Base-by-base conservation (phyloP, 2,888 invertebrate species). In the Beris morrisii region DNA sequence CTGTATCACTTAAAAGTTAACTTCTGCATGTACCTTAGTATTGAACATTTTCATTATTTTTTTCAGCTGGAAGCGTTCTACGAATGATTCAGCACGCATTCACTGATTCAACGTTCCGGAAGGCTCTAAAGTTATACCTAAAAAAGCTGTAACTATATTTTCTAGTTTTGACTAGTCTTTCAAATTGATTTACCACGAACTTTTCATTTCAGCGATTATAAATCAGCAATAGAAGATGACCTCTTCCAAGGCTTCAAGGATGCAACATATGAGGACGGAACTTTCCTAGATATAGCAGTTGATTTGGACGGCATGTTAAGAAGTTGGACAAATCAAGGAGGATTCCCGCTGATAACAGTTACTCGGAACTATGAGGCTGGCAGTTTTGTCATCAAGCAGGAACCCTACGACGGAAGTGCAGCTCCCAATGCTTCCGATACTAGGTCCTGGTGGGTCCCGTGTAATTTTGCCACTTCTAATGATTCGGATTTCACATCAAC, bases 61-160 rank as follows among this genome's bases (percentile, higher is more conserved):
- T 78, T 76, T 0, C 74, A 84, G 84, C 83, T 70, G 83, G 83
- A 1, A 83, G 85, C 64, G 83, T 87, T 4, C 81, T 87, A 55
- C 82, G 92, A 13, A 94, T 93, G 93, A 88, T 94, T 87, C 87
- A 90, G 73, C 86, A 90, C 75, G 90, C 92, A 73, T 82, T 93
- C 0, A 90, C 91, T 0, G 87, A 88, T 30, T 80, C 84, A 28
- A 86, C 88, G 0, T 90, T 89, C 77, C 64, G 15, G 9, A 64
- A 64, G 15, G 53, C 64, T 44, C 13, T 64, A 0, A 12, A 5
- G 11, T 1, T 22, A 11, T 64, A 54, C 45, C 64, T 38, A 13
- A 30, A 45, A 9, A 30, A 64, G 13, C 52, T 64, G 64, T 64
- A 54, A 64, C 30, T 28, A 32, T 38, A 32, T 13, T 58, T 15